Percentiles rank a stretch among this genome's conserved stretches.
Conservation (phyloP, 2,113 vertebrate species). For the Lophius piscatorius region DNA sequence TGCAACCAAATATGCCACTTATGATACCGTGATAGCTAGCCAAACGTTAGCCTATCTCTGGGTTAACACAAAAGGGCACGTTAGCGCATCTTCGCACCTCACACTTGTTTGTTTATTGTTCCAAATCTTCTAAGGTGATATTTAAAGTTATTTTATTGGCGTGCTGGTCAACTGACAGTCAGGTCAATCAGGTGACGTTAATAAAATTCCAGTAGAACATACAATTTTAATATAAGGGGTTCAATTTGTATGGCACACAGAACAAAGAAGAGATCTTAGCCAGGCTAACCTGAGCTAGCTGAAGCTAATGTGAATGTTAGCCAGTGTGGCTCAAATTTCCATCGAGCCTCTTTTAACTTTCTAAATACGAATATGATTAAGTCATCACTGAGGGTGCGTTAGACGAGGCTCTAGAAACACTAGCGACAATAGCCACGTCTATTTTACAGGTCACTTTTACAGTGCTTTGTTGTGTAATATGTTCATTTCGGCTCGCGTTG, state of each 20-base stretch:
- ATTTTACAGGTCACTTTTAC: neutral
- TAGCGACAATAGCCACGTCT: neutral
- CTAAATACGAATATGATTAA: neutral
- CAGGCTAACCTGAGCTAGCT: slow-evolving; percentile 19
- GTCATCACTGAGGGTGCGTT: neutral
- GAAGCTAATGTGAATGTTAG: slow-evolving; percentile 18
- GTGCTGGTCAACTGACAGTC: rapidly evolving
- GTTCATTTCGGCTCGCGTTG: neutral
- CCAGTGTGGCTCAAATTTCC: slow-evolving; percentile 22
- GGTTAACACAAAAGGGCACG: slow-evolving; percentile 53
- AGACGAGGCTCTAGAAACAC: too few species aligned
- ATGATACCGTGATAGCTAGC: neutral
- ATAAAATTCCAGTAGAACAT: rapidly evolving
- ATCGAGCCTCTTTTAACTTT: neutral
- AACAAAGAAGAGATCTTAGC: slow-evolving; percentile 68
- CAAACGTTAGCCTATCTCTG: slow-evolving; percentile 35
- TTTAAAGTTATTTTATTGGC: rapidly evolving
- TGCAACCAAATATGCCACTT: neutral
- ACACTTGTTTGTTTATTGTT: slow-evolving; percentile 16
- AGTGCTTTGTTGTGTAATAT: neutral
- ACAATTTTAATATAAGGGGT: neutral
- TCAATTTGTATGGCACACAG: slow-evolving; percentile 2
- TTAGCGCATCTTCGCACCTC: neutral
- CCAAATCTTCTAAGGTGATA: rapidly evolving
- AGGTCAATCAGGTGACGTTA: rapidly evolving